These are phyloP conservation scores for Apis florea DNA, from an alignment of 1,140 invertebrate species.

Conservation along the genomic window DNA sequence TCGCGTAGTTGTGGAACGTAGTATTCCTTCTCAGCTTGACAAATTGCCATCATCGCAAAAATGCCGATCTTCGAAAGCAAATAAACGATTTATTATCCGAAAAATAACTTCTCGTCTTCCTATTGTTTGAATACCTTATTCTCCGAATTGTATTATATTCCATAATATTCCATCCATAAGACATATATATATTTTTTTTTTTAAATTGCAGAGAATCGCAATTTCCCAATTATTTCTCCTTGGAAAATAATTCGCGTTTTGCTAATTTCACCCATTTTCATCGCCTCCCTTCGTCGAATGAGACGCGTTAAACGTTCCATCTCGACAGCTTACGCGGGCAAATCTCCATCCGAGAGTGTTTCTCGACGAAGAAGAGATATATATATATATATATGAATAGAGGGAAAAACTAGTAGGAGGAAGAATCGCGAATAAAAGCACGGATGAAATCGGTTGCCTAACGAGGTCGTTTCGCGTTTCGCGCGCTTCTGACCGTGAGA, in stretches of 20 bases:
- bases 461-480: slow-evolving; percentile 44
- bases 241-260: too few species aligned
- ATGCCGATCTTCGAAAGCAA: background rate
- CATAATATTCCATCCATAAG: too few species aligned
- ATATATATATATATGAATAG: too few species aligned
- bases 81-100: background rate
- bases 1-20: background rate
- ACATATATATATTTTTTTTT: too few species aligned
- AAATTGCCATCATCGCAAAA: background rate
- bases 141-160: too few species aligned
- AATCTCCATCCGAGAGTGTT: background rate
- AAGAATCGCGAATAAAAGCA: slow-evolving; percentile 8
- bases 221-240: too few species aligned
- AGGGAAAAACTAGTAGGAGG: background rate
- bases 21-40: background rate
- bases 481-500: slow-evolving; percentile 34
- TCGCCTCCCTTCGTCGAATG: background rate
- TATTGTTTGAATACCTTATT: too few species aligned
- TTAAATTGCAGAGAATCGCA: too few species aligned
- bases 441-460: slow-evolving; percentile 37
- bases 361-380: background rate
- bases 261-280: too few species aligned
- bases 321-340: background rate
- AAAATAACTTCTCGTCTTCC: too few species aligned
- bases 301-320: background rate